Evolutionary conservation across 2,113 vertebrate genomes (phyloP), one percentile per base, ranked within the genome.

Genomic region (Caranx ignobilis): DNA sequence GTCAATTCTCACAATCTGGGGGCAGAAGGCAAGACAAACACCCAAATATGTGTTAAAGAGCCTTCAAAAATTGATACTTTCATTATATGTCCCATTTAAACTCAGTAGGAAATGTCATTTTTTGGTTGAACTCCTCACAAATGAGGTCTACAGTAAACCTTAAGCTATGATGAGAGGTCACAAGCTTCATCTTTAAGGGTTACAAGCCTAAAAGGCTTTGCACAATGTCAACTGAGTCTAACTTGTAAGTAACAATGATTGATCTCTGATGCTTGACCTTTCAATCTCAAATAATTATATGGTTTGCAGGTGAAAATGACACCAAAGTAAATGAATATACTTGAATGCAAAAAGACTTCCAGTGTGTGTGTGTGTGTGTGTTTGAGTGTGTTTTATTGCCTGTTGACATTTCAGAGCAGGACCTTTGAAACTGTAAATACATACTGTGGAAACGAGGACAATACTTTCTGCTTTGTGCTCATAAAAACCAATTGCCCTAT

Each of bases 371-470:
- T 76, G 26, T 26, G 26, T 26, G 26, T 26, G 26, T 26, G 26
- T 26, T 1, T 26, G 26, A 1, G 26, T 26, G 26, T 26, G 26
- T 81, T 56, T 81, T 61, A 79, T 75, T 82, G 68, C 61, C 13
- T 78, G 62, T 72, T 86, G 81, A 77, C 76, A 82, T 80, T 81
- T 89, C 65, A 75, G 31, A 56, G 9, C 18, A 71, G 60, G 70
- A 79, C 77, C 84, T 88, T 83, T 89, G 47, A 55, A 75, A 63
- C 26, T 83, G 72, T 81, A 82, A 77, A 68, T 72, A 74, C 56
- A 74, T 21, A 43, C 21, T 72, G 65, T 37, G 18, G 4, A 60
- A 85, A 87, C 48, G 15, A 52, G 79, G 61, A 32, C 79, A 73
- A 59, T 13, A 37, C 59, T 41, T 70, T 47, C 62, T 21, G 41